These are phyloP conservation scores for Pandemis heparana DNA, from an alignment of 2,888 invertebrate species.

Conservation along the genomic window DNA sequence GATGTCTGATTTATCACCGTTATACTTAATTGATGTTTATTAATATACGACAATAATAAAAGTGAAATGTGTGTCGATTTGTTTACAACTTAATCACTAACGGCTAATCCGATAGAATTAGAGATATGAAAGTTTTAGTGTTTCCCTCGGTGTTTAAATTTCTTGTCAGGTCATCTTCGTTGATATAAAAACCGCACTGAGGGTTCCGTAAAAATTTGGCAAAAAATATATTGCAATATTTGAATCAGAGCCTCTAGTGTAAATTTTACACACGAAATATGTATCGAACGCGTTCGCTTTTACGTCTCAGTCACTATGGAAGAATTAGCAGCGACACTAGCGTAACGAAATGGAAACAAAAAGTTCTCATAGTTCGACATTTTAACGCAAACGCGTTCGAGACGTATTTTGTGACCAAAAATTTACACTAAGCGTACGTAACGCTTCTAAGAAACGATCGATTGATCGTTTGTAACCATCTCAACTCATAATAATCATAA, in stretches of 20 bases:
- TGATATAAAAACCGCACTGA: background rate
- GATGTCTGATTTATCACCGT: conserved; percentile 12
- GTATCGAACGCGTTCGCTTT: too few species aligned
- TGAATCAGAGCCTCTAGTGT: too few species aligned
- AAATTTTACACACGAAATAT: too few species aligned
- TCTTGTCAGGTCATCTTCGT: background rate
- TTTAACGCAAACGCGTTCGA: too few species aligned
- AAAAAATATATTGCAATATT: too few species aligned
- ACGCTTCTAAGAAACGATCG: background rate
- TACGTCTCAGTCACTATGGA: too few species aligned
- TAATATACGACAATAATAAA: conserved; percentile 13
- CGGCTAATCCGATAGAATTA: conserved; percentile 4
- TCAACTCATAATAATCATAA: background rate
- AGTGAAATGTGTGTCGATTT: conserved; percentile 17
- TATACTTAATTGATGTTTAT: conserved; percentile 15
- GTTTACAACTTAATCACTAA: conserved; percentile 13
- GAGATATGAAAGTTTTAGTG: conserved; percentile 3
- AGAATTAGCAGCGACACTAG: too few species aligned
- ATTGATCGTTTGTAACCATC: background rate
- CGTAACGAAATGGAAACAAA: too few species aligned
- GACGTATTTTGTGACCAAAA: too few species aligned
- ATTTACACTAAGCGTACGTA: too few species aligned
- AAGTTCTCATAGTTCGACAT: too few species aligned
- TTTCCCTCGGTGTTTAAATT: background rate
- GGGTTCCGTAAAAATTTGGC: too few species aligned